A percentile compares a stretch with the other conserved stretches of the same genome.
These are phyloP conservation scores for Baccha elongata DNA, from an alignment of 2,888 invertebrate species.

Conservation along the genomic window DNA sequence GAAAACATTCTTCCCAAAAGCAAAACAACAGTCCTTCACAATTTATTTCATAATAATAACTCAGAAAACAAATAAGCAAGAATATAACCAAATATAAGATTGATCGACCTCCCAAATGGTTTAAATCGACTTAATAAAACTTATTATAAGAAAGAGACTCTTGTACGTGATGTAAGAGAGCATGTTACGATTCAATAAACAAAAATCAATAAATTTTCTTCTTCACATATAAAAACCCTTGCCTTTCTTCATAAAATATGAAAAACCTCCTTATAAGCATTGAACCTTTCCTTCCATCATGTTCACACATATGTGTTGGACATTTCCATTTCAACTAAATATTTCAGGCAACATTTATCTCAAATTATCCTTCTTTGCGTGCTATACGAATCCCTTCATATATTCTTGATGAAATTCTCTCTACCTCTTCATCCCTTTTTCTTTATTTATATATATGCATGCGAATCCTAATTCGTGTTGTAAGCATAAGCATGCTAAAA, in stretches of 20 bases:
- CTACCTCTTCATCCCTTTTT: neutral
- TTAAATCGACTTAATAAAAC: conserved; percentile 9
- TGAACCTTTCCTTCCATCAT: neutral
- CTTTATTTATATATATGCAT: neutral
- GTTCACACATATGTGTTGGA: conserved; percentile 21
- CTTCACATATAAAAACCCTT: neutral
- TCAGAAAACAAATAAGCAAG: neutral
- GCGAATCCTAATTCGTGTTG: conserved; percentile 1
- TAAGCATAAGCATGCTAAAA: conserved; percentile 15
- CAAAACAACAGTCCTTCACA: too few species aligned
- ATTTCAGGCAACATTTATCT: conserved; percentile 34
- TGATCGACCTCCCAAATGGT: conserved; percentile 19
- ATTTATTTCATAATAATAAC: neutral
- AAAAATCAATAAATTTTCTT: conserved; percentile 29
- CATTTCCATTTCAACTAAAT: conserved; percentile 32
- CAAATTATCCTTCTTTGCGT: conserved; percentile 10
- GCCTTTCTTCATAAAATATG: conserved; percentile 29
- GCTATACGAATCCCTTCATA: neutral
- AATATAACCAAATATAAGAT: conserved; percentile 8
- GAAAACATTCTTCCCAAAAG: too few species aligned
- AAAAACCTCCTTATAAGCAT: neutral
- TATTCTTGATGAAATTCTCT: neutral
- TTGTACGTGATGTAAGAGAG: conserved; percentile 6
- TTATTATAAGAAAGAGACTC: neutral
- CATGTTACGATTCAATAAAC: conserved; percentile 30